Evolutionary conservation across 2,888 invertebrate genomes (phyloP).

Genomic region (Argyresthia goedartella): DNA sequence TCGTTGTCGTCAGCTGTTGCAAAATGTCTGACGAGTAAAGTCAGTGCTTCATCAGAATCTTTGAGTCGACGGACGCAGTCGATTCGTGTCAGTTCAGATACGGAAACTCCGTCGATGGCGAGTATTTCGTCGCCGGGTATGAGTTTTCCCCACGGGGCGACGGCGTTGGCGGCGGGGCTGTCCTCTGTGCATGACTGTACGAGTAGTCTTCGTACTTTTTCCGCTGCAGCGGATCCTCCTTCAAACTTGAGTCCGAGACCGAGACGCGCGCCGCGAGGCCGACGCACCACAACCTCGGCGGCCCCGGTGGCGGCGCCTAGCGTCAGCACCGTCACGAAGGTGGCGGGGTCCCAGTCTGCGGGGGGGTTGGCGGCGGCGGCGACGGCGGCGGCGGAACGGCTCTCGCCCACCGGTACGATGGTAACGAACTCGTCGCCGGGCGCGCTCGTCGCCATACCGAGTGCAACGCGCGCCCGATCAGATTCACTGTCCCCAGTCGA

Average conservation of each 20-base stretch:
- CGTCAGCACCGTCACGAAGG: slow-evolving; percentile 73
- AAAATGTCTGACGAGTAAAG: slow-evolving; percentile 78
- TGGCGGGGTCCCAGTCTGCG: slow-evolving; percentile 32
- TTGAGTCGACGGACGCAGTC: slow-evolving; percentile 89
- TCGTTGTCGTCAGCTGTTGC: slow-evolving; percentile 40
- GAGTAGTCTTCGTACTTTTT: slow-evolving; percentile 84
- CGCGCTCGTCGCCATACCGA: slow-evolving; percentile 61
- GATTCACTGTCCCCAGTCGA: slow-evolving; percentile 33
- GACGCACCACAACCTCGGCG: slow-evolving; percentile 84
- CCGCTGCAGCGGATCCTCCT: slow-evolving; percentile 86
- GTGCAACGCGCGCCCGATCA: slow-evolving; percentile 38
- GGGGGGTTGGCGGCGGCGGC: slow-evolving; percentile 50
- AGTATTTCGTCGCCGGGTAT: slow-evolving; percentile 92
- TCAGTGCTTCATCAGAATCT: slow-evolving; percentile 87
- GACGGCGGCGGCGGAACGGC: slow-evolving; percentile 39
- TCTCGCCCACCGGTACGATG: slow-evolving; percentile 70
- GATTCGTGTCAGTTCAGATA: slow-evolving; percentile 84
- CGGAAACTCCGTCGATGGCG: slow-evolving; percentile 85
- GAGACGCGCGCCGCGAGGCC: slow-evolving; percentile 89
- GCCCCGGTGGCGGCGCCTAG: slow-evolving; percentile 66
- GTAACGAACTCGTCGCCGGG: slow-evolving; percentile 69
- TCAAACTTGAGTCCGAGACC: slow-evolving; percentile 94
- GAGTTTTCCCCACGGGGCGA: slow-evolving; percentile 85
- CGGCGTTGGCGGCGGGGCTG: slow-evolving; percentile 88
- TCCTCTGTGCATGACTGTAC: slow-evolving; percentile 91